Evolutionary conservation across 1,140 invertebrate species (phyloP).

Genomic region (Propsilocerus akamusi): DNA sequence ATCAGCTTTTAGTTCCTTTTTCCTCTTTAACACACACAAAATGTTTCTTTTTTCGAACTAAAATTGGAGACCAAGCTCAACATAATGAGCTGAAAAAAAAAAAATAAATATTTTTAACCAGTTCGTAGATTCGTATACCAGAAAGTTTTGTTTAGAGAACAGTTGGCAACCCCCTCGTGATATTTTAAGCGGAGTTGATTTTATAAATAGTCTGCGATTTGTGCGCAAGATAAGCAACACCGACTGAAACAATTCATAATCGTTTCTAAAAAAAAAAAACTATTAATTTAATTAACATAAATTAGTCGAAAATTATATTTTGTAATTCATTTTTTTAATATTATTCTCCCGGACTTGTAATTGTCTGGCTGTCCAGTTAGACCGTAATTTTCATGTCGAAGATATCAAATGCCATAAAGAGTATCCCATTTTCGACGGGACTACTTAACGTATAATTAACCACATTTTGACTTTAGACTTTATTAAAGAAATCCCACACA

Average conservation of each 20-base stretch:
- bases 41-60: background rate
- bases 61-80: no score
- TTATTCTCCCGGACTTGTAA: no score
- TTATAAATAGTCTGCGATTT: background rate
- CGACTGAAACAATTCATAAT: background rate
- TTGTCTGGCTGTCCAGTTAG: no score
- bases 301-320: background rate
- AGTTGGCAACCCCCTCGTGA: no score
- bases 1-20: slow-evolving; percentile 1
- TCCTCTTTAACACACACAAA: background rate
- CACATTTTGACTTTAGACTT: no score
- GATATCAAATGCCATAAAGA: no score
- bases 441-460: no score
- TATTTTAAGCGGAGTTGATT: background rate
- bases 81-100: background rate
- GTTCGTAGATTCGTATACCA: background rate
- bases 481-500: no score
- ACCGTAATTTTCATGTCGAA: no score
- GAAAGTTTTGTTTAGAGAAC: no score
- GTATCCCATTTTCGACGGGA: no score
- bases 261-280: background rate
- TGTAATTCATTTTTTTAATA: no score
- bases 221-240: background rate
- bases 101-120: background rate
- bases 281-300: slow-evolving; percentile 4